These are phyloP conservation scores for Simalia tracyae DNA, from an alignment of 2,797 vertebrate species.

Conservation along the genomic window DNA sequence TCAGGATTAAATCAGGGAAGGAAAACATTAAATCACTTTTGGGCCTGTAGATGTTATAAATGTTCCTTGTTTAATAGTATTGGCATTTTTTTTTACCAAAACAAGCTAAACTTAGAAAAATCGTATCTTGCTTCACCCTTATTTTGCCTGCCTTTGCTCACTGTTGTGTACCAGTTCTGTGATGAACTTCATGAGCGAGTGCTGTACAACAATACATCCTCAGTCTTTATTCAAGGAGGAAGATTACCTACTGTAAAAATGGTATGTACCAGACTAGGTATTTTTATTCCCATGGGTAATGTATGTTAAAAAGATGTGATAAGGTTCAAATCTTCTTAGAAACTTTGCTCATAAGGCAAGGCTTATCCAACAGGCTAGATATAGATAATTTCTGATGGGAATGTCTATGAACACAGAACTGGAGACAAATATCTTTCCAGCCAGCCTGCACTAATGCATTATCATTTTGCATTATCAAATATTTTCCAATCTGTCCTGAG, in stretches of 20 bases:
- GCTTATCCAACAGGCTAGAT: not conserved
- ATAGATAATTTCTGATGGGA: not conserved
- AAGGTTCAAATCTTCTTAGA: not conserved
- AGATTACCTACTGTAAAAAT: no score
- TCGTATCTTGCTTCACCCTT: not conserved
- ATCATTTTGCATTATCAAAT: not conserved
- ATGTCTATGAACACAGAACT: not conserved
- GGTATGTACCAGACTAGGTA: no score
- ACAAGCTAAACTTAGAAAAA: not conserved
- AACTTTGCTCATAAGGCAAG: not conserved
- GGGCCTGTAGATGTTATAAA: not conserved
- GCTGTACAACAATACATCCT: not conserved
- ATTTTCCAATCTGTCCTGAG: not conserved
- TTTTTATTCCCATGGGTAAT: no score
- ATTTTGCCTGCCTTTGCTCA: not conserved
- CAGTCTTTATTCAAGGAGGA: not conserved
- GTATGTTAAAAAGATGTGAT: not conserved
- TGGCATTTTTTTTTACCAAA: not conserved
- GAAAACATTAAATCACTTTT: not conserved
- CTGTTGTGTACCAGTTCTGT: not conserved
- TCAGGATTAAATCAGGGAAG: not conserved
- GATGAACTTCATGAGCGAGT: not conserved
- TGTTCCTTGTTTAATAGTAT: not conserved
- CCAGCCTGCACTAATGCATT: not conserved
- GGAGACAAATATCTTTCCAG: not conserved